These are phyloP conservation scores for Listronotus bonariensis DNA, from an alignment of 1,140 invertebrate species.

Conservation along the genomic window DNA sequence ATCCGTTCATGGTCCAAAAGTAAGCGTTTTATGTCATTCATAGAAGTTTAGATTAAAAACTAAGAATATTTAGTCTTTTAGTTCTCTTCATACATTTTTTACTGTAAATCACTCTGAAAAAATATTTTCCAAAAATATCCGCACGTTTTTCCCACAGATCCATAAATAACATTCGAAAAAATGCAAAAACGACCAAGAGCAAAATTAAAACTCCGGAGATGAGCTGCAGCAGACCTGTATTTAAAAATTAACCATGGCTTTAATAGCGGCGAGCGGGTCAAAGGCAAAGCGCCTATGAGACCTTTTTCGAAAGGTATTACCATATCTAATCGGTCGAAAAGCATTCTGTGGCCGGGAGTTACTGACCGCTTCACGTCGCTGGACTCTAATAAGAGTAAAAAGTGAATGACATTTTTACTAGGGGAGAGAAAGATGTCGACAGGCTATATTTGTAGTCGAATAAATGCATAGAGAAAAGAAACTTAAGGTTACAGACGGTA, in stretches of 20 bases:
- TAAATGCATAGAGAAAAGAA: too few species aligned
- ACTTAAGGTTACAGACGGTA: too few species aligned
- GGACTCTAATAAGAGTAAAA: slow-evolving; percentile 26
- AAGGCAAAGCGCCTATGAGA: slow-evolving; percentile 33
- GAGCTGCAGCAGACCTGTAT: slow-evolving; percentile 26
- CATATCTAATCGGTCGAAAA: slow-evolving; percentile 29
- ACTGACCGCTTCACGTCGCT: slow-evolving; percentile 13
- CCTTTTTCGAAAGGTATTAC: slow-evolving; percentile 34
- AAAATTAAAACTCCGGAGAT: slow-evolving; percentile 30
- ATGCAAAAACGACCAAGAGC: slow-evolving; percentile 1
- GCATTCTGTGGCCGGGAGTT: slow-evolving; percentile 22
- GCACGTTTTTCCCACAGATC: slow-evolving; percentile 20
- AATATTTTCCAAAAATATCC: background rate
- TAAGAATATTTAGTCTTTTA: too few species aligned
- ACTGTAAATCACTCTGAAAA: background rate
- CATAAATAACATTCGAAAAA: slow-evolving; percentile 12
- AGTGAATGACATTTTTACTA: slow-evolving; percentile 26
- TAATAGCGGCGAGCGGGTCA: slow-evolving; percentile 31
- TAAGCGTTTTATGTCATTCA: too few species aligned
- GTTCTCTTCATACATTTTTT: background rate
- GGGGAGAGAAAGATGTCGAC: background rate
- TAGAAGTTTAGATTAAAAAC: too few species aligned
- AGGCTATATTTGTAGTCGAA: too few species aligned
- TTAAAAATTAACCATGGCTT: slow-evolving; percentile 35
- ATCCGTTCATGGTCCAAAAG: too few species aligned